phyloP scores from a whole-genome alignment of 2,113 vertebrate genomes.

The Naja naja region DNA sequence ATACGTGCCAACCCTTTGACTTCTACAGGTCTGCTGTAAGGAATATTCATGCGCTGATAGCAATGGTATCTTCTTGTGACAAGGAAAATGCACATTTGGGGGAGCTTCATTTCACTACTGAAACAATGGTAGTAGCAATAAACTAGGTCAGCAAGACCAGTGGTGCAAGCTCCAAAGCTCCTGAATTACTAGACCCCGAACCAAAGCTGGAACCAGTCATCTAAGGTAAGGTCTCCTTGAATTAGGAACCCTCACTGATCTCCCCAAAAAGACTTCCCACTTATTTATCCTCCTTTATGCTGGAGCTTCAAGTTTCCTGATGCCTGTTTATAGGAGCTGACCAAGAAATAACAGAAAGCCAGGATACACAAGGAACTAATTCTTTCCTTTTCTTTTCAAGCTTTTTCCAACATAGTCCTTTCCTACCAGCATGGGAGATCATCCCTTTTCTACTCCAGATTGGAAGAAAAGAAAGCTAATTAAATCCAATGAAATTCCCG shows the following conservation, averaged over 20 bases:
- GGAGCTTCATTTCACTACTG: background rate
- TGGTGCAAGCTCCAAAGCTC: background rate
- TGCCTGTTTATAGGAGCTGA: background rate
- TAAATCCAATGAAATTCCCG: background rate
- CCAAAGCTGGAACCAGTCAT: background rate
- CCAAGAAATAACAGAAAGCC: background rate
- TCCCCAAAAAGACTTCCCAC: background rate
- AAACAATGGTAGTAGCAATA: background rate
- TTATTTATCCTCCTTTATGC: background rate
- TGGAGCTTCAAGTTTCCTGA: background rate
- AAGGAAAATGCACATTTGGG: background rate
- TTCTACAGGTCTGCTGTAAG: background rate
- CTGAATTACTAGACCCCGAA: background rate
- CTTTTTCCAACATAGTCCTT: background rate
- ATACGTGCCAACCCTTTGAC: background rate
- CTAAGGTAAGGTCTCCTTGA: background rate
- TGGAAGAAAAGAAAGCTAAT: background rate
- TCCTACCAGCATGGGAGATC: background rate
- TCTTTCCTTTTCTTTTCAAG: background rate
- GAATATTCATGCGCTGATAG: background rate
- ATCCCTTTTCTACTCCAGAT: background rate
- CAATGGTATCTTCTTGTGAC: background rate
- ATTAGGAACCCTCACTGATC: background rate
- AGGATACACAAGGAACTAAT: background rate
- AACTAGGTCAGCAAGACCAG: background rate